Conservation (phyloP, 2,797 vertebrate species). For the Sciurus vulgaris region DNA sequence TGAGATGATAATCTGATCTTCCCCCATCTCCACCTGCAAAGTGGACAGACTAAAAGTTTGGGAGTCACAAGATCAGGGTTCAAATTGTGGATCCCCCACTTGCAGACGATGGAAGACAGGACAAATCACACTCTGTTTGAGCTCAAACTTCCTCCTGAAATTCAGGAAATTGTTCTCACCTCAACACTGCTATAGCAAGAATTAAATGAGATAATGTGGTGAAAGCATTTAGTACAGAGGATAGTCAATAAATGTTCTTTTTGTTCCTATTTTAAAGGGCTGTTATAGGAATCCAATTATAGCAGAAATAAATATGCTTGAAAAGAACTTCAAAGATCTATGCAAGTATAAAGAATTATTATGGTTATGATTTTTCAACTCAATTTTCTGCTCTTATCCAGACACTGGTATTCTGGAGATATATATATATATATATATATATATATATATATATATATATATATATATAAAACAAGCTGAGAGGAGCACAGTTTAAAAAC, state of each 20-base stretch:
- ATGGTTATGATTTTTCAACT: conserved; percentile 65
- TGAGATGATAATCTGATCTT: conserved; percentile 9
- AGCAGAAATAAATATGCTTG: conserved; percentile 55
- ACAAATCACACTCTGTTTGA: background rate
- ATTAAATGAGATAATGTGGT: conserved; percentile 70
- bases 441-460: too few species aligned
- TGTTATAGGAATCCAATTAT: conserved; percentile 64
- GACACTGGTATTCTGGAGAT: conserved; percentile 2
- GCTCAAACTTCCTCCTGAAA: background rate
- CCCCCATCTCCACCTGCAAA: background rate
- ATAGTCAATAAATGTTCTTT: conserved; percentile 24
- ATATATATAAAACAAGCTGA: background rate
- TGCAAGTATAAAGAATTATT: conserved; percentile 38
- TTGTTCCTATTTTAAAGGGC: conserved; percentile 62
- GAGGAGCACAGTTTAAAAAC: conserved; percentile 46
- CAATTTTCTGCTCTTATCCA: conserved; percentile 67
- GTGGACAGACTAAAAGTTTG: background rate
- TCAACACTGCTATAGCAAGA: background rate
- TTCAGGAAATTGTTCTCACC: conserved; percentile 32
- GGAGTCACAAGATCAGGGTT: background rate
- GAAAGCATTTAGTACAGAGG: conserved; percentile 20
- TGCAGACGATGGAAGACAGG: background rate
- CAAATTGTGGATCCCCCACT: background rate
- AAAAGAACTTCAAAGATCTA: conserved; percentile 56
- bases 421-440: background rate